A percentile compares a stretch with the other conserved stretches of the same genome.
Evolutionary conservation across 2,113 vertebrate genomes (phyloP).

Genomic region (Motacilla tschutschensis): DNA sequence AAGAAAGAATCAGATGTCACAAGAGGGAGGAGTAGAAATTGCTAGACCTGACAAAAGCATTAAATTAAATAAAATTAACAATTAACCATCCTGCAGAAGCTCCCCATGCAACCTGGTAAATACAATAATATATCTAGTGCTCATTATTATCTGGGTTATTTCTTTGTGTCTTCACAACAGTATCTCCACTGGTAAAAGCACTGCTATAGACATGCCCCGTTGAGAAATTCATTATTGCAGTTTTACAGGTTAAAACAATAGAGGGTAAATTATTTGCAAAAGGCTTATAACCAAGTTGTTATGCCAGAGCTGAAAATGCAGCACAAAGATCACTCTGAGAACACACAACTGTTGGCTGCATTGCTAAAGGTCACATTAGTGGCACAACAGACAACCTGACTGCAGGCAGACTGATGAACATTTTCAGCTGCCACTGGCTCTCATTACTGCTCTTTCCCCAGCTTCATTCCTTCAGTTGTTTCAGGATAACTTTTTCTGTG

Average conservation of each 20-base stretch:
- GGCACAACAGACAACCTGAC: not conserved
- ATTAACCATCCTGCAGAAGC: not conserved
- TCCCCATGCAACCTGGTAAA: not conserved
- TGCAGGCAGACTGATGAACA: not conserved
- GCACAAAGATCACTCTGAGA: not conserved
- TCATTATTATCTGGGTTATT: not conserved
- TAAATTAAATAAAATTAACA: not conserved
- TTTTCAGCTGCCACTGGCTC: not conserved
- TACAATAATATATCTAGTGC: not conserved
- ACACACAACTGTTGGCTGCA: not conserved
- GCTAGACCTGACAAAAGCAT: not conserved
- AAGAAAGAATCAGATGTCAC: not conserved
- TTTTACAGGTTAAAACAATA: not conserved
- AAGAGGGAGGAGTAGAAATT: not conserved
- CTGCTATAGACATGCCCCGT: not conserved
- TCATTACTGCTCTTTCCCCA: not conserved
- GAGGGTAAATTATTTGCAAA: not conserved
- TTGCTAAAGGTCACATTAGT: not conserved
- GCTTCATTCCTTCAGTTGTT: not conserved
- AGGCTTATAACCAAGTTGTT: not conserved
- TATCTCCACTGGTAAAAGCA: not conserved
- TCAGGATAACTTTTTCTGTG: not conserved
- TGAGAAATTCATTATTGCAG: not conserved
- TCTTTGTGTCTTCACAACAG: not conserved
- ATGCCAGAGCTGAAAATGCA: not conserved